These are phyloP conservation scores for Alosa sapidissima DNA, from an alignment of 2,797 vertebrate genomes.

Conservation along the genomic window DNA sequence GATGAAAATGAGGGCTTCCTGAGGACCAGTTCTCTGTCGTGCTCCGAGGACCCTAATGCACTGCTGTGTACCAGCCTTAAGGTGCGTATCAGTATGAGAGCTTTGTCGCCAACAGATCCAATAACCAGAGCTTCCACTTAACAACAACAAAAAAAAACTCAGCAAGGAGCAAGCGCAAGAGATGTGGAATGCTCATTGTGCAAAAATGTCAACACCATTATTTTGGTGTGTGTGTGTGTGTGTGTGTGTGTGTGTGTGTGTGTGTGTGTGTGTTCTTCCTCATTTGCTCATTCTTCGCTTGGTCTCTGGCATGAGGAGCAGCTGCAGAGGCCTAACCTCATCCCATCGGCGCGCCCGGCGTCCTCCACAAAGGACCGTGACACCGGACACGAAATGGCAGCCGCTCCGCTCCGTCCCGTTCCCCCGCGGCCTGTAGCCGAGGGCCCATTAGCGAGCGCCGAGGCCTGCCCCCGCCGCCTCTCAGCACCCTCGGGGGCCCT, in stretches of 20 bases:
- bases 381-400: conserved; percentile 36
- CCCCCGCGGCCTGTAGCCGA: conserved; percentile 2
- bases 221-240: conserved; percentile 13
- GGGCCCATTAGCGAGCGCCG: conserved; percentile 38
- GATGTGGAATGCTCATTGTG: conserved; percentile 34
- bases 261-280: neutral
- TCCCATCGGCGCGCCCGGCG: conserved; percentile 16
- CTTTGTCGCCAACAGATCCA: conserved; percentile 30
- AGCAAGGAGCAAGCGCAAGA: conserved; percentile 4
- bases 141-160: neutral
- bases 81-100: conserved; percentile 25
- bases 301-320: conserved; percentile 31
- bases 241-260: neutral
- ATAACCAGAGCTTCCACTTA: conserved; percentile 30
- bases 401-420: neutral
- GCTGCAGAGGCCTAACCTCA: conserved; percentile 30
- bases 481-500: neutral
- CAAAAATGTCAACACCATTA: conserved; percentile 38
- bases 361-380: conserved; percentile 41
- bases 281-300: neutral
- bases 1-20: neutral
- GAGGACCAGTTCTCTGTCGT: conserved; percentile 17
- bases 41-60: conserved; percentile 11
- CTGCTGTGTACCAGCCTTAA: conserved; percentile 19
- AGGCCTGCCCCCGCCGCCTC: neutral